Evolutionary conservation across 2,888 invertebrate genomes (phyloP), one percentile per base, ranked within the genome.

Genomic region (Drosophila robusta): DNA sequence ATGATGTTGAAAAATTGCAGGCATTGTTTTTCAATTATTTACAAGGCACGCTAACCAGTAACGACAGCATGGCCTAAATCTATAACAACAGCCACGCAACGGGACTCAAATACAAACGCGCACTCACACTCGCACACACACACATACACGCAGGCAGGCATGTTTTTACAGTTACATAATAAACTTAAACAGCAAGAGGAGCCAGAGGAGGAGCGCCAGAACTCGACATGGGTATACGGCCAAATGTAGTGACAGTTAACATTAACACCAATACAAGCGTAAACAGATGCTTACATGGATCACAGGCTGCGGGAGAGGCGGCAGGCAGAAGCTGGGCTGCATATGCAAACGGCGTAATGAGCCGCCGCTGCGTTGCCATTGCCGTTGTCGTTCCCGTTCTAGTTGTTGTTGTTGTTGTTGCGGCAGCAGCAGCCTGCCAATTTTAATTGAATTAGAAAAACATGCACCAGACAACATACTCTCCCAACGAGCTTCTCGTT

Each of bases 401-500:
- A 39, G 58, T 41, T 29, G 55, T 14, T 22, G 50, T 39, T 56
- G 39, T 18, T 26, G 46, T 56, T 49, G 47, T 11, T 36, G 49
- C 32, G 46, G 34, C 39, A 51, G 39, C 60, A 63, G 68, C 75
- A 55, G 75, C 70, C 74, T 68, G 76, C 67, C 78, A 77, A 87
- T 87, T 87, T 90, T 90, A 87, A 87, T 87, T 87, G 89, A 87
- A 90, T 90, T 89, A 76, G 80, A 67, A 87, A 84, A 77, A 80
- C 75, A 75, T 70, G 65, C 68, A 65, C 18, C 41, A 46, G 58
- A 61, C 52, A 55, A 46, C 58, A 50, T 56, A 58, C 44, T 49
- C 42, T 58, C 44, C 47, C 47, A 54, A 22, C 42, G 36, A 47
- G 73, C 54, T 60, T 70, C 70, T 75, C 57, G 67, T 51, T 75